Evolutionary conservation across 2,888 invertebrate genomes (phyloP).

Genomic region (Ennomos quercinarius): DNA sequence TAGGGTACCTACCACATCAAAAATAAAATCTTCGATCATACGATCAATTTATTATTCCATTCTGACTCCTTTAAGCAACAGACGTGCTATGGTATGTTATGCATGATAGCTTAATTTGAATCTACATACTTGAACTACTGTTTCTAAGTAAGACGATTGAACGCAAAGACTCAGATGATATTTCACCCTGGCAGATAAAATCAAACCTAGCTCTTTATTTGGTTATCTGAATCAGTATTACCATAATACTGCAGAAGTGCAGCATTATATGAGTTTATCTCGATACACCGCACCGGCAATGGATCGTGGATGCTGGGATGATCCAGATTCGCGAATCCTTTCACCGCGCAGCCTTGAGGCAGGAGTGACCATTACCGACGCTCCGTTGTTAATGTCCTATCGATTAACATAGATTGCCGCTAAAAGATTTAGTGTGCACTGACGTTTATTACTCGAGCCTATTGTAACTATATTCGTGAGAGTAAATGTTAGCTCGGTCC

Average conservation of each 20-base stretch:
- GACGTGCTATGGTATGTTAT: no score
- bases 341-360: conserved; percentile 80
- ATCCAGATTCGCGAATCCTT: conserved; percentile 82
- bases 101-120: no score
- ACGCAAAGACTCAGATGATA: not conserved
- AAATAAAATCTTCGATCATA: no score
- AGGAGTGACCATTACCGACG: conserved; percentile 78
- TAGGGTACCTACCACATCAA: no score
- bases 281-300: conserved; percentile 22
- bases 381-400: conserved; percentile 76
- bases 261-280: conserved; percentile 6
- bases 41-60: no score
- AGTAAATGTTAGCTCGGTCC: conserved; percentile 58
- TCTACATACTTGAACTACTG: no score
- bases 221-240: conserved; percentile 8
- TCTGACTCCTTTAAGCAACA: no score
- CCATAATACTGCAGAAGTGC: conserved; percentile 11
- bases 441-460: conserved; percentile 55
- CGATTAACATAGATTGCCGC: conserved; percentile 79
- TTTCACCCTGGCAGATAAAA: conserved; percentile 3
- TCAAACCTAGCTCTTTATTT: conserved; percentile 4
- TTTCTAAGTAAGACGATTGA: no score
- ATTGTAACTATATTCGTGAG: conserved; percentile 60
- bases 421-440: conserved; percentile 68
- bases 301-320: conserved; percentile 64